phyloP scores from a whole-genome alignment of 2,113 vertebrate species.

The Solea senegalensis region DNA sequence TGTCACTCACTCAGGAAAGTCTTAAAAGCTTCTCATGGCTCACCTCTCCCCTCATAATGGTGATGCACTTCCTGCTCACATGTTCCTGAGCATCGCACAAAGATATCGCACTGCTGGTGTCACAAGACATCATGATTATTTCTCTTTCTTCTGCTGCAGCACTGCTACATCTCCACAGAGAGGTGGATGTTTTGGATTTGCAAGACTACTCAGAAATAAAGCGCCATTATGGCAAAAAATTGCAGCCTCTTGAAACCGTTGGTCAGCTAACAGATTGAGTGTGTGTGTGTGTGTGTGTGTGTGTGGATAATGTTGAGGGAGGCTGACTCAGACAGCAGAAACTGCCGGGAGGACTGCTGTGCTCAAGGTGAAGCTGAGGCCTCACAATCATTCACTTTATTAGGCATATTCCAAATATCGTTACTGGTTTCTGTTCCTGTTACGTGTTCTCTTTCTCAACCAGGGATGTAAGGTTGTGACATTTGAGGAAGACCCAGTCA shows the following conservation, averaged over 20 bases:
- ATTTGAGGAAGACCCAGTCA: constrained; percentile 11
- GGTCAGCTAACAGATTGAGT: constrained; percentile 64
- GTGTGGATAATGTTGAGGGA: constrained; percentile 34
- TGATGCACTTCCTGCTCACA: constrained; percentile 54
- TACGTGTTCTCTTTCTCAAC: constrained; percentile 10
- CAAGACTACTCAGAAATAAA: constrained; percentile 61
- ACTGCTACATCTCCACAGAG: background rate
- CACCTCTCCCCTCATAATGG: constrained; percentile 32
- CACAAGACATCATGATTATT: constrained; percentile 1
- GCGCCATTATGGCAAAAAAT: constrained; percentile 63
- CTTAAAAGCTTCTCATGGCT: constrained; percentile 59
- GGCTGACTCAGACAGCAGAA: constrained; percentile 70
- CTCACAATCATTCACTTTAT: constrained; percentile 33
- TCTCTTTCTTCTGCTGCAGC: background rate
- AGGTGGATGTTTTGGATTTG: constrained; percentile 48
- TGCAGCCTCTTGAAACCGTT: constrained; percentile 49
- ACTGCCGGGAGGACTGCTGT: constrained; percentile 32
- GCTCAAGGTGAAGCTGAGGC: constrained; percentile 73
- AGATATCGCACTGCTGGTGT: constrained; percentile 37
- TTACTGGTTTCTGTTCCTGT: constrained; percentile 27
- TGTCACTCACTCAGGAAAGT: constrained; percentile 64
- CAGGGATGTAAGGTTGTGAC: background rate
- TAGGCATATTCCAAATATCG: background rate
- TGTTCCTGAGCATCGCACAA: constrained; percentile 53
- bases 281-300: constrained; percentile 46